These are phyloP conservation scores for Agrotis puta DNA, from an alignment of 2,888 invertebrate species.

Conservation along the genomic window DNA sequence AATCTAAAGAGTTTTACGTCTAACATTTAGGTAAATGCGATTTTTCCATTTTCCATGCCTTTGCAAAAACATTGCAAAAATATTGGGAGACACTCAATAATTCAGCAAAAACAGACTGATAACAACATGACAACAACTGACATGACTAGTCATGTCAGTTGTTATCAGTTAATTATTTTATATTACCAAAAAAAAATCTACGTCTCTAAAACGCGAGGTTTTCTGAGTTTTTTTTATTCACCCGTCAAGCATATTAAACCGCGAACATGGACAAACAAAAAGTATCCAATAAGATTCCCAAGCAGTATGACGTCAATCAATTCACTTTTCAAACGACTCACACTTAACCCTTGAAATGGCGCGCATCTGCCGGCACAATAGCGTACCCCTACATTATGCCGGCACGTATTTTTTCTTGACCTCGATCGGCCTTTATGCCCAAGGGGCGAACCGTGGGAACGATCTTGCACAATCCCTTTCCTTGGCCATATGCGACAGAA, in stretches of 20 bases:
- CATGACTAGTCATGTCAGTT: too few species aligned
- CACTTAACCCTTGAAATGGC: conserved; percentile 86
- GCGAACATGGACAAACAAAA: conserved; percentile 21
- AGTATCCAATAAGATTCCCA: conserved; percentile 59
- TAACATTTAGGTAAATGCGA: neutral
- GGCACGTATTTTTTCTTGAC: conserved; percentile 91
- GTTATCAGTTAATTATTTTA: too few species aligned
- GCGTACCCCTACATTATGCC: conserved; percentile 86
- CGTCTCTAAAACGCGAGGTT: neutral
- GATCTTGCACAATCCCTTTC: conserved; percentile 89
- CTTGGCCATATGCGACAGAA: conserved; percentile 91
- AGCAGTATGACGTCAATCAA: conserved; percentile 80
- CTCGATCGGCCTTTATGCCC: conserved; percentile 87
- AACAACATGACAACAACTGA: too few species aligned
- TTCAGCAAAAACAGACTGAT: too few species aligned
- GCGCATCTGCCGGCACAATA: conserved; percentile 88
- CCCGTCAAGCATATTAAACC: neutral
- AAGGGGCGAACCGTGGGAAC: conserved; percentile 90
- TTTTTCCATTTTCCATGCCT: neutral
- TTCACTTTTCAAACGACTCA: conserved; percentile 84
- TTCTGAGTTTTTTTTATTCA: neutral
- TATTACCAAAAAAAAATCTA: neutral
- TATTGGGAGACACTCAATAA: neutral
- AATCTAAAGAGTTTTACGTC: neutral
- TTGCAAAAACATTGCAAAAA: neutral